Evolutionary conservation across 2,113 vertebrate genomes (phyloP).

Genomic region (Bettongia penicillata): DNA sequence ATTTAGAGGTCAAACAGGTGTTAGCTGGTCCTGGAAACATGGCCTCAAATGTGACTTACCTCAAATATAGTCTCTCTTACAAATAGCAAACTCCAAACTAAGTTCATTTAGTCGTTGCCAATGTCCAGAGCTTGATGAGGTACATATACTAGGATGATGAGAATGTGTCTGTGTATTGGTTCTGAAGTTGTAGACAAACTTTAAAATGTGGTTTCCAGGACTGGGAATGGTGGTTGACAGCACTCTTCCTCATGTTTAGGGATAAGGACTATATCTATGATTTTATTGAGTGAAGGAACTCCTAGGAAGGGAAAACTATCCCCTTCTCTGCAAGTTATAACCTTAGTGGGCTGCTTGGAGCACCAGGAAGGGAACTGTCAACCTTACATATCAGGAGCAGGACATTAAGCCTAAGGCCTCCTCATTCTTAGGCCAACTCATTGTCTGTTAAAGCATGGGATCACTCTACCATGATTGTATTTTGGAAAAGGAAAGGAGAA

Average conservation of each 20-base stretch:
- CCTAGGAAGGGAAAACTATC: neutral
- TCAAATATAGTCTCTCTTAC: constrained; percentile 4
- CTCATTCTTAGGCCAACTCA: neutral
- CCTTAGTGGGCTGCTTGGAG: neutral
- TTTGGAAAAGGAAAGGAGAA: neutral
- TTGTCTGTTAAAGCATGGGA: neutral
- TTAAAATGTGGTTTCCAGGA: neutral
- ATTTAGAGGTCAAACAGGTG: neutral
- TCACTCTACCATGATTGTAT: neutral
- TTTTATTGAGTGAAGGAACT: neutral
- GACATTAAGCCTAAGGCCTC: neutral
- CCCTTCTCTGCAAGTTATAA: neutral
- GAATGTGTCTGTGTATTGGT: neutral
- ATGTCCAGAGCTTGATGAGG: neutral
- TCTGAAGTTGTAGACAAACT: neutral
- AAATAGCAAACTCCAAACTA: constrained; percentile 28
- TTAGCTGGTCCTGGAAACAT: neutral
- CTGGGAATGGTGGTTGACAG: neutral
- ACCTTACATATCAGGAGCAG: neutral
- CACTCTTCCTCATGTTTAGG: neutral
- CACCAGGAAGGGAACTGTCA: neutral
- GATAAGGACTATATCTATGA: neutral
- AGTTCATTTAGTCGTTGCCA: constrained; percentile 6
- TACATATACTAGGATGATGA: neutral
- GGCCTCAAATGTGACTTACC: neutral